phyloP scores from a whole-genome alignment of 2,113 vertebrate species.

The Pterocles gutturalis region DNA sequence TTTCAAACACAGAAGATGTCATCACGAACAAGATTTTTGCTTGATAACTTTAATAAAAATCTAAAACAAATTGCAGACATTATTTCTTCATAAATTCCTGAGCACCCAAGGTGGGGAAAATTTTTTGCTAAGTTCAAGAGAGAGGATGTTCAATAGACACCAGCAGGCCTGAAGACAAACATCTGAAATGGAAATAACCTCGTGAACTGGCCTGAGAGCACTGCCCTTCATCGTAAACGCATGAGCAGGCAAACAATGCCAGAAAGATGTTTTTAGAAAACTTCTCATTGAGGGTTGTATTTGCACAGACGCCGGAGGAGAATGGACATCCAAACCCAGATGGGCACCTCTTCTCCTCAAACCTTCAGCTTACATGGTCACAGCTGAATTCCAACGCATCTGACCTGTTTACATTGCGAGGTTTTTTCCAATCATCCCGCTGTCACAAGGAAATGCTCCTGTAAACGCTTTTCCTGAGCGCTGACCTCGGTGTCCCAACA shows the following conservation, averaged over 20 bases:
- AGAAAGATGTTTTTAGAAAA: not conserved
- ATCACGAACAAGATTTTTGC: not conserved
- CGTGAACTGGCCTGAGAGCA: not conserved
- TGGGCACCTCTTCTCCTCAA: not conserved
- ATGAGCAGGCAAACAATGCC: not conserved
- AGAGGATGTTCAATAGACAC: not conserved
- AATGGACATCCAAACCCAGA: not conserved
- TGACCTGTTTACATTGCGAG: accelerated
- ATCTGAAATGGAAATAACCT: not conserved
- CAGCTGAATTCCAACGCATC: not conserved
- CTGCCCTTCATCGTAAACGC: not conserved
- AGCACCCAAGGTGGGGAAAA: not conserved
- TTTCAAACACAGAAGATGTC: not conserved
- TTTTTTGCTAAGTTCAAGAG: not conserved
- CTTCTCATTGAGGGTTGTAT: not conserved
- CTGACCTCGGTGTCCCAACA: not conserved
- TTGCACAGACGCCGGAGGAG: not conserved
- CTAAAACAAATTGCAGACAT: not conserved
- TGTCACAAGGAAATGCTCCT: not conserved
- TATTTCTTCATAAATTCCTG: not conserved
- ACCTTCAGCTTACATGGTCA: not conserved
- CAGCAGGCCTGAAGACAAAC: not conserved
- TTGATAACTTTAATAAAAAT: not conserved
- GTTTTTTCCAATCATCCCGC: not conserved
- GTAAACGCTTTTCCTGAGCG: not conserved